Conservation (phyloP, 1,140 invertebrate genomes). For the Idris sp. region DNA sequence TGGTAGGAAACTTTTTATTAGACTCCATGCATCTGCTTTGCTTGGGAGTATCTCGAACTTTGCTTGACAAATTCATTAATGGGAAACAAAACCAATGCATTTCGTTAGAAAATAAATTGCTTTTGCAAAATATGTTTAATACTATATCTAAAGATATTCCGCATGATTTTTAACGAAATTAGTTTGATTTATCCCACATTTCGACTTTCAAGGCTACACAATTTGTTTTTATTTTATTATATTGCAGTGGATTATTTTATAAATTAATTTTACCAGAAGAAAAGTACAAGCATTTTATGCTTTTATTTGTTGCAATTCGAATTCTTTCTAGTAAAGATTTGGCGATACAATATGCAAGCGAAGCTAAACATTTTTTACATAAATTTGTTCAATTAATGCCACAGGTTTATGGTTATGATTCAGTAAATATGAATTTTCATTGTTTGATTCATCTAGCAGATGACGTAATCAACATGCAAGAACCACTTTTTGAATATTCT, state of each 20-base stretch:
- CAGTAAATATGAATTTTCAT: slow-evolving; percentile 54
- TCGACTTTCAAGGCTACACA: too few relatives aligned
- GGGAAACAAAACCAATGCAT: too few relatives aligned
- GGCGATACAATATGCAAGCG: slow-evolving; percentile 13
- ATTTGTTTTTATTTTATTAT: not conserved
- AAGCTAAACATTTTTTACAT: slow-evolving; percentile 49
- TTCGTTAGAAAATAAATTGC: too few relatives aligned
- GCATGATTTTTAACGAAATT: too few relatives aligned
- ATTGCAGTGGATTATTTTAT: not conserved
- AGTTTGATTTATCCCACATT: not conserved
- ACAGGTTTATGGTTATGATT: slow-evolving; percentile 42
- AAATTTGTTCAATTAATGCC: slow-evolving; percentile 58
- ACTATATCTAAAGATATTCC: too few relatives aligned
- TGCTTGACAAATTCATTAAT: too few relatives aligned
- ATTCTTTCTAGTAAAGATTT: slow-evolving; percentile 44
- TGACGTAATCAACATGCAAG: slow-evolving; percentile 42
- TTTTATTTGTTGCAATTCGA: slow-evolving; percentile 11
- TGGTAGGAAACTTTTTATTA: too few relatives aligned
- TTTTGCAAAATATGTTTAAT: too few relatives aligned
- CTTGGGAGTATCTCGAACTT: too few relatives aligned
- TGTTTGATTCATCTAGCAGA: slow-evolving; percentile 57
- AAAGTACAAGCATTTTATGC: not conserved
- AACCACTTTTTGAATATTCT: slow-evolving; percentile 35
- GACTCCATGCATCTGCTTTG: too few relatives aligned
- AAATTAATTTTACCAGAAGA: not conserved